These are phyloP conservation scores for Tenrec ecaudatus DNA, from an alignment of 2,113 vertebrate genomes.

Conservation along the genomic window DNA sequence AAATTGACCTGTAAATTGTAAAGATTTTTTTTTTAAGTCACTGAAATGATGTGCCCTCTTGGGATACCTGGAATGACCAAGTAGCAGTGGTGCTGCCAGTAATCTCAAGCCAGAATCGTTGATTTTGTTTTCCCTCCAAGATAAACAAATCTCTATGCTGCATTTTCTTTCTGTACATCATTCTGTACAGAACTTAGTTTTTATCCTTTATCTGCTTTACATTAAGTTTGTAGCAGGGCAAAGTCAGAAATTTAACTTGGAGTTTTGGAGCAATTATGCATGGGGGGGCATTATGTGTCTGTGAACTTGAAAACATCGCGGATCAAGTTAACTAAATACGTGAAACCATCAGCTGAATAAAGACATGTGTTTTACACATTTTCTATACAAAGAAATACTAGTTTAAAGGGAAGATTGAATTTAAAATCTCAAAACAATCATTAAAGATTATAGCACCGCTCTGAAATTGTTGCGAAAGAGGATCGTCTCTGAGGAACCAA, in stretches of 20 bases:
- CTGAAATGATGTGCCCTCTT: not conserved
- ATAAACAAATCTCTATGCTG: slow-evolving; percentile 75
- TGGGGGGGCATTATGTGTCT: accelerated
- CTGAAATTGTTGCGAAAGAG: not conserved
- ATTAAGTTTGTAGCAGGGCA: slow-evolving; percentile 13
- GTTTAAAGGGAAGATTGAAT: slow-evolving; percentile 9
- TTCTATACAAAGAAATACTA: not conserved
- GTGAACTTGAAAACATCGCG: not conserved
- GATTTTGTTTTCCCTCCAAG: slow-evolving; percentile 35
- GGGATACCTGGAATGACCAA: not conserved
- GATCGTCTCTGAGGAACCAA: not conserved
- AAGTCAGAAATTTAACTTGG: slow-evolving; percentile 51
- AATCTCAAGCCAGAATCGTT: not conserved
- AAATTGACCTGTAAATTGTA: not conserved
- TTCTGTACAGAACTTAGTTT: slow-evolving; percentile 78
- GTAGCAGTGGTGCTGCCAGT: no score
- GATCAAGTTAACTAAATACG: not conserved
- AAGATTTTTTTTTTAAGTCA: not conserved
- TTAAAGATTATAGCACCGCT: not conserved
- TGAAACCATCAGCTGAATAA: not conserved
- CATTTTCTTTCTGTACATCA: slow-evolving; percentile 83
- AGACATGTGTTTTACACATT: not conserved
- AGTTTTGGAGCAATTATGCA: not conserved
- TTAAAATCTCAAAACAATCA: not conserved
- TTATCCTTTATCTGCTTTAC: slow-evolving; percentile 80